phyloP scores from a whole-genome alignment of 2,888 invertebrate species.

The Nephrocerus scutellatus region DNA sequence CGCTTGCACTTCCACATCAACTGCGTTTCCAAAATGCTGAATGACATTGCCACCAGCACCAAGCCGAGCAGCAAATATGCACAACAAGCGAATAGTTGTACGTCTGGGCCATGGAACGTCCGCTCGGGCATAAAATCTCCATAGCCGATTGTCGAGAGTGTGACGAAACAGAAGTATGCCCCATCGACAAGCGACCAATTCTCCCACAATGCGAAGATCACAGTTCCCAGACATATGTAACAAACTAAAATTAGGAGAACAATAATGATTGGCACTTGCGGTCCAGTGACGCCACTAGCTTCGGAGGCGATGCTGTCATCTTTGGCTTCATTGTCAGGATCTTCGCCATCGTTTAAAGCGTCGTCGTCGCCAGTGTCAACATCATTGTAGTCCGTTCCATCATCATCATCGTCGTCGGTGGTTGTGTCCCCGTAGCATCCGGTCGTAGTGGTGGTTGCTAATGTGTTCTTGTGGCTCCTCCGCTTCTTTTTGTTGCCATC shows the following conservation, averaged over 20 bases:
- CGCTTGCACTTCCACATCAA: slow-evolving; percentile 66
- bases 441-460: not conserved
- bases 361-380: slow-evolving; percentile 22
- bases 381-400: slow-evolving; percentile 16
- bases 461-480: slow-evolving; percentile 12
- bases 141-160: slow-evolving; percentile 75
- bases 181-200: slow-evolving; percentile 76
- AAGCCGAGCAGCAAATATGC: slow-evolving; percentile 71
- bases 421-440: slow-evolving; percentile 19
- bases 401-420: slow-evolving; percentile 22
- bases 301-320: slow-evolving; percentile 17
- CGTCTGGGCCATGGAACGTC: slow-evolving; percentile 47
- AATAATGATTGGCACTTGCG: slow-evolving; percentile 56
- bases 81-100: slow-evolving; percentile 73
- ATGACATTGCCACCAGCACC: slow-evolving; percentile 76
- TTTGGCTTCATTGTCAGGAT: slow-evolving; percentile 22
- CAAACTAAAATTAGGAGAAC: slow-evolving; percentile 62
- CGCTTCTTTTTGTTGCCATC: not conserved
- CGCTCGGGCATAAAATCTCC: slow-evolving; percentile 63
- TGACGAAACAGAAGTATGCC: slow-evolving; percentile 78
- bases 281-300: slow-evolving; percentile 16
- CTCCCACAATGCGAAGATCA: slow-evolving; percentile 71
- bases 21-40: slow-evolving; percentile 75
- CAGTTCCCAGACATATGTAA: slow-evolving; percentile 71
- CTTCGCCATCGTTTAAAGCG: slow-evolving; percentile 6